Evolutionary conservation across 2,888 invertebrate genomes (phyloP), one percentile per base, ranked within the genome.

Genomic region (Camptogramma bilineatum): DNA sequence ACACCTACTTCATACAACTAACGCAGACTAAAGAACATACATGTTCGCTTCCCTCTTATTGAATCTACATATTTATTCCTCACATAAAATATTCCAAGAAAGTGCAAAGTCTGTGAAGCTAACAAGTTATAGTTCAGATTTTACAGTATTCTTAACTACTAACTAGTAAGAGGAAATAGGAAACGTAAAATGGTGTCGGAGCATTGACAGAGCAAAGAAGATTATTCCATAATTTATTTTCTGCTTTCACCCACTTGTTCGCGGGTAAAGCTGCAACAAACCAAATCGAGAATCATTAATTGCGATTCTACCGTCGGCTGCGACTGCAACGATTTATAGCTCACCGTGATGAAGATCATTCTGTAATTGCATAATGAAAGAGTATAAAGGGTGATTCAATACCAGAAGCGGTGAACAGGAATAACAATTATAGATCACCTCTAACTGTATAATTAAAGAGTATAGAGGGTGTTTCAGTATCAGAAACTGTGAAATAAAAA

Each of bases 401-500:
- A 44, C 16, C 17, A 17, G 44, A 17, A 44, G 44, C 44, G 16
- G 21, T 47, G 18, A 17, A 47, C 13, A 31, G 28, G 5, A 8
- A 28, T 2, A 28, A 28, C n/a, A n/a, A n/a, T n/a, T n/a, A 28
- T 8, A 17, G 17, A 44, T 44, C 16, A 17, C 17, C 44, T 17
- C 5, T 17, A 4, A 16, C 13, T 44, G 16, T 4, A 50, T 50
- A 7, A 21, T 24, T 4, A 50, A 17, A 24, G 24, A 47, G 10
- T 19, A 47, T 24, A 21, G 2, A 50, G n/a, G 2, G 42, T 8
- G 4, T 5, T 42, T 42, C 10, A 5, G 16, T 16, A 42, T 5
- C 42, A 42, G 54, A 18, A 48, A 18, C 84, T 3, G 16, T 8
- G 13, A 80, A 77, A 74, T 79, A 76, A 79, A 73, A 75, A 75